Evolutionary conservation across 2,888 invertebrate genomes (phyloP).

Genomic region (Leucania comma): DNA sequence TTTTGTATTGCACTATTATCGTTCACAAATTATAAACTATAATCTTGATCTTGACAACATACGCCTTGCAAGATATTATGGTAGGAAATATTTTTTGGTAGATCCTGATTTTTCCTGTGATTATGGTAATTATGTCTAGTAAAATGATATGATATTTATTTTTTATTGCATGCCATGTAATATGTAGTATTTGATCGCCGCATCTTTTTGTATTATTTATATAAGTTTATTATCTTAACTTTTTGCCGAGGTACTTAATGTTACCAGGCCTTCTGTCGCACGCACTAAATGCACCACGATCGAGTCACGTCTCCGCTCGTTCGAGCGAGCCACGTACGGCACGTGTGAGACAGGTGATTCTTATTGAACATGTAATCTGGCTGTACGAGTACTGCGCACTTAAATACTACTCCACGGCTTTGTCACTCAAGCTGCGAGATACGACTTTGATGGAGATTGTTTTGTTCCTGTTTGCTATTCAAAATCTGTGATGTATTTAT

Average conservation of each 20-base stretch:
- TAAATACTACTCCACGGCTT: conserved; percentile 8
- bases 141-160: not conserved
- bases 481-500: not conserved
- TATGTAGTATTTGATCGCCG: too few relatives aligned
- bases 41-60: too few relatives aligned
- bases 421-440: not conserved
- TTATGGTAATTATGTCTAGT: too few relatives aligned
- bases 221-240: too few relatives aligned
- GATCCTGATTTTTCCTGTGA: too few relatives aligned
- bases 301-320: conserved; percentile 27
- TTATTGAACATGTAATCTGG: conserved; percentile 48
- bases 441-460: not conserved
- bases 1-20: too few relatives aligned
- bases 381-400: conserved; percentile 16
- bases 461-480: not conserved
- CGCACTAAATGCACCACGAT: not conserved
- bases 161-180: not conserved
- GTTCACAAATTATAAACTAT: too few relatives aligned
- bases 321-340: conserved; percentile 29
- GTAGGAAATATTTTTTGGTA: too few relatives aligned
- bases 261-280: not conserved
- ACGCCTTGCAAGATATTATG: too few relatives aligned
- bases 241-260: too few relatives aligned
- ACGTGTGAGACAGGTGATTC: conserved; percentile 57
- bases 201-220: too few relatives aligned